Evolutionary conservation across 1,140 invertebrate species (phyloP), one percentile per base, ranked within the genome.

Genomic region (Drosophila trapezifrons): DNA sequence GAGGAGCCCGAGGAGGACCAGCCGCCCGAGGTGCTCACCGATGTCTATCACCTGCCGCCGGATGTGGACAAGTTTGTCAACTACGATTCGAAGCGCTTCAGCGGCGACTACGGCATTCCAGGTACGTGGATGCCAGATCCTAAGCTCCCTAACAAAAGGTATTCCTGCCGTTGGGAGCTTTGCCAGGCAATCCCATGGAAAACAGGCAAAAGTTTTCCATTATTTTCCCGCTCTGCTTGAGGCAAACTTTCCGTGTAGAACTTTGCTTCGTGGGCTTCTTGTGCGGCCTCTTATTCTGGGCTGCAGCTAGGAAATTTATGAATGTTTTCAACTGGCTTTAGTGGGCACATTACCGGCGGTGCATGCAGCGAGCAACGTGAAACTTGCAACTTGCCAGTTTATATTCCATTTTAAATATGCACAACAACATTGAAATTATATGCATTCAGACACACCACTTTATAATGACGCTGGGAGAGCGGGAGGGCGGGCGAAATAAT

Each of bases 71-170:
- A 96, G 90, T 96, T 95, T 91, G 92, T 93, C 62, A 92, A 93
- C 82, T 94, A 94, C 87, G 93, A 93, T 64, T 92, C 92, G 45
- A 95, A 95, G 75, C 94, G 95, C 92, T 95, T 94, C 77, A 95
- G 94, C 79, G 95, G 94, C 54, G 95, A 96, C 81, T 96, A 96
- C 90, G 95, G 95, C 78, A 93, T 96, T 67, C 95, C 95, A 64
- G 93, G 93, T 72, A 82, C 9, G 46, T 25, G 12, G 7, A 25
- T 29, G 32, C 37, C 56, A 29, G 93, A 40, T 46, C 40, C 42
- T 43, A 51, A 51, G 29, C 46, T 42, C 55, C 9, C n/a, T 15
- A 60, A 65, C 78, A 62, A 77, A 77, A 58, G 54, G 75, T 52
- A 46, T 35, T 27, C 40, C 40, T n/a, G 10, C 12, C 18, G 5